Evolutionary conservation across 2,888 invertebrate genomes (phyloP).

Genomic region (Caenorhabditis virilis): DNA sequence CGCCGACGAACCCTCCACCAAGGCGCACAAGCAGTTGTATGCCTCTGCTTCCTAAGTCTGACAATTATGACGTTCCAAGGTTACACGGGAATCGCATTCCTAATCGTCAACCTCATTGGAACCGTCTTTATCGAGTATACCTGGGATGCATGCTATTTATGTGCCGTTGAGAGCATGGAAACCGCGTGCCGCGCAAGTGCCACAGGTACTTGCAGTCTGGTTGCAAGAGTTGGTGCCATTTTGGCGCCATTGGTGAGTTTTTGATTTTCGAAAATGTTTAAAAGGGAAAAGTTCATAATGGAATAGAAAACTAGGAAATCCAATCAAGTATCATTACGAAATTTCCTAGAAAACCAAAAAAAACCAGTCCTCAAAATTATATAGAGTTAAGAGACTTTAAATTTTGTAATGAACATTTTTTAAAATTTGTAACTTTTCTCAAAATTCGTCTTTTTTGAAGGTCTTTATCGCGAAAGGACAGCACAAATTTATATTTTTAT

Average conservation of each 20-base stretch:
- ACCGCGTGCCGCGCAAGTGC: conserved; percentile 59
- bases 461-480: too few species aligned
- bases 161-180: conserved; percentile 65
- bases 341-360: too few species aligned
- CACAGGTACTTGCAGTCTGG: conserved; percentile 61
- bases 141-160: conserved; percentile 67
- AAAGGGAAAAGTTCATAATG: too few species aligned
- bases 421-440: too few species aligned
- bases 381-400: too few species aligned
- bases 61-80: conserved; percentile 54
- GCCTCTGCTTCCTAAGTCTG: conserved; percentile 61
- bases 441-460: too few species aligned
- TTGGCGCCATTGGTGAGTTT: conserved; percentile 56
- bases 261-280: too few species aligned
- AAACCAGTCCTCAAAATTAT: too few species aligned
- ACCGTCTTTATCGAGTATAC: conserved; percentile 68
- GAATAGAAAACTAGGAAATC: too few species aligned
- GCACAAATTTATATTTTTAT: too few species aligned
- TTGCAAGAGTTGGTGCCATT: conserved; percentile 64
- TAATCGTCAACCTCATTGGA: conserved; percentile 63
- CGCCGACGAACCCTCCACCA: conserved; percentile 64
- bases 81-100: conserved; percentile 48
- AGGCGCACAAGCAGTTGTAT: conserved; percentile 59
- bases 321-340: too few species aligned
- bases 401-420: too few species aligned